Percentiles rank a stretch among this genome's conserved stretches.
Conservation (phyloP, 2,113 vertebrate genomes). For the Lutjanus erythropterus region DNA sequence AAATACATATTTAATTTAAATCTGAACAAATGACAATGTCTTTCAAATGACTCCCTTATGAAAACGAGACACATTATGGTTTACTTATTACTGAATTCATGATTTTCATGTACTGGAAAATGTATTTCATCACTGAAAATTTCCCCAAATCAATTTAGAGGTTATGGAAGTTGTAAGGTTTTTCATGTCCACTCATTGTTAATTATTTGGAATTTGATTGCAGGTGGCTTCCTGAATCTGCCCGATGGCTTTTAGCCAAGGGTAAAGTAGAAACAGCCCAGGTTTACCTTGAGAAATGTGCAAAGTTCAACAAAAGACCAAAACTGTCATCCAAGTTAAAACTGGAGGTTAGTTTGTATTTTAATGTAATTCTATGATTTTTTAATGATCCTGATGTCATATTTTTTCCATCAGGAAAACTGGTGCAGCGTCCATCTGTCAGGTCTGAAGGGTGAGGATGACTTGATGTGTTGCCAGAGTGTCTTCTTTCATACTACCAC, state of each 20-base stretch:
- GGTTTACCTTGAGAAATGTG: constrained; percentile 86
- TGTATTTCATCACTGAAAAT: too few relatives aligned
- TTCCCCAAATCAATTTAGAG: too few relatives aligned
- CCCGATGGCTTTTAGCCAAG: constrained; percentile 90
- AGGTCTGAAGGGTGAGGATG: background rate
- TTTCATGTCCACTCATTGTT: background rate
- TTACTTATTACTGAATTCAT: too few relatives aligned
- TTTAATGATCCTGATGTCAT: background rate
- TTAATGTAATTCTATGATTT: background rate
- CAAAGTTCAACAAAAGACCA: constrained; percentile 81
- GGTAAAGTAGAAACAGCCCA: constrained; percentile 85
- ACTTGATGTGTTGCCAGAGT: background rate
- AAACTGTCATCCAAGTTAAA: constrained; percentile 73
- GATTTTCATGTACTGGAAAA: too few relatives aligned
- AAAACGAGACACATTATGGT: too few relatives aligned
- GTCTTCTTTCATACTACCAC: background rate
- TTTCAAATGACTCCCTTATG: too few relatives aligned
- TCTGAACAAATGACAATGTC: background rate
- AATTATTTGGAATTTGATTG: background rate
- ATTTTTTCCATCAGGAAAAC: background rate
- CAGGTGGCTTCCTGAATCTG: constrained; percentile 94
- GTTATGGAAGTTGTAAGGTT: too few relatives aligned
- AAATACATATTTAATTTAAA: background rate
- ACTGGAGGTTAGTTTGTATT: constrained; percentile 76
- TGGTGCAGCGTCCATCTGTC: background rate